Conservation (phyloP, 2,797 vertebrate species). For the Sciurus carolinensis region DNA sequence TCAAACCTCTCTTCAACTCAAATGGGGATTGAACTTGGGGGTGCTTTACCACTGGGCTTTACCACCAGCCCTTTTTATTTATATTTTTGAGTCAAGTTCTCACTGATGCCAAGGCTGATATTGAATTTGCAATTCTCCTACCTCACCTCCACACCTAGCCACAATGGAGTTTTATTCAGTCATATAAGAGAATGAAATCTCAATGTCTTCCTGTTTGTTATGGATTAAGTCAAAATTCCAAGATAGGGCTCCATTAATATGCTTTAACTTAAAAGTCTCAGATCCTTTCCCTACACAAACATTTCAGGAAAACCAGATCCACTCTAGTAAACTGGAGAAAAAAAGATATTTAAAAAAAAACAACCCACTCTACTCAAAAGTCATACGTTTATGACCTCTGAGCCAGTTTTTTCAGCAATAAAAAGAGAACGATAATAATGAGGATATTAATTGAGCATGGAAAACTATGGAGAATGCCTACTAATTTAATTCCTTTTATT, state of each 20-base stretch:
- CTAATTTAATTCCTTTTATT: background rate
- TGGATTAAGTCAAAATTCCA: conserved; percentile 10
- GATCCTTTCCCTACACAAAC: conserved; percentile 11
- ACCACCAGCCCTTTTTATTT: too few species aligned
- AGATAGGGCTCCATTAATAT: background rate
- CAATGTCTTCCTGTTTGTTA: background rate
- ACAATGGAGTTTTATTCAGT: too few species aligned
- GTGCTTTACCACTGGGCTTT: too few species aligned
- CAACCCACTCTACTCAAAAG: background rate
- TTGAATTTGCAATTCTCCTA: too few species aligned
- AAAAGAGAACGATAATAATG: background rate
- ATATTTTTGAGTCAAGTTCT: too few species aligned
- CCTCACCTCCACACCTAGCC: background rate
- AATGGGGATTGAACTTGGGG: background rate
- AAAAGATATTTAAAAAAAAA: too few species aligned
- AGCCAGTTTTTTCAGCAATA: conserved; percentile 32
- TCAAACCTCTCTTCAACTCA: background rate
- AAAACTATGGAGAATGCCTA: conserved; percentile 46
- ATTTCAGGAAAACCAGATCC: conserved; percentile 35
- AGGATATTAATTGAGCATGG: background rate
- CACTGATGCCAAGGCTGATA: too few species aligned
- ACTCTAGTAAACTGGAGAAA: background rate
- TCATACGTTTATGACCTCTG: background rate
- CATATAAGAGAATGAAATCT: background rate
- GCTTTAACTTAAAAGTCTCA: conserved; percentile 19